phyloP scores from a whole-genome alignment of 1,140 invertebrate species.

The Camponotus vicinus region DNA sequence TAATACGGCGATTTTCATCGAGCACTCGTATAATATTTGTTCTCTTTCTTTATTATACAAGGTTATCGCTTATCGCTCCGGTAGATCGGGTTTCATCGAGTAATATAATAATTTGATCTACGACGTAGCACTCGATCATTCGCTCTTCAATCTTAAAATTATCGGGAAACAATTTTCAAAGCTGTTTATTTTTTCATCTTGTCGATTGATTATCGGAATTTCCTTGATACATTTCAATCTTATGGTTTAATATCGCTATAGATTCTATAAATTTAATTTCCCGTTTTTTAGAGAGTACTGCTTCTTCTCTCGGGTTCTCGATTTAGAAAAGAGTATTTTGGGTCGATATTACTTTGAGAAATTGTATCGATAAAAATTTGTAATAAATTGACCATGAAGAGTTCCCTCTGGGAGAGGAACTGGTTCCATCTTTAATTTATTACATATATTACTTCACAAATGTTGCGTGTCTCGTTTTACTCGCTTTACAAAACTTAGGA shows the following conservation, averaged over 20 bases:
- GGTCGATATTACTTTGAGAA: neutral
- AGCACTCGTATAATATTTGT: neutral
- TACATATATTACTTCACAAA: neutral
- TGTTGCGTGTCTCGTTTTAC: neutral
- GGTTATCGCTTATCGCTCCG: neutral
- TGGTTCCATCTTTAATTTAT: slow-evolving; percentile 5
- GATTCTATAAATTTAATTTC: neutral
- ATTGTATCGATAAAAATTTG: neutral
- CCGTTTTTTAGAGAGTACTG: neutral
- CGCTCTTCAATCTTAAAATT: neutral
- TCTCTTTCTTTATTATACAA: neutral
- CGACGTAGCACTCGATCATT: neutral
- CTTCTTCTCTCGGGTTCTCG: neutral
- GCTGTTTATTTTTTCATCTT: neutral
- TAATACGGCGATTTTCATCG: neutral
- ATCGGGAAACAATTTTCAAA: neutral
- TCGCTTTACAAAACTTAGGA: neutral
- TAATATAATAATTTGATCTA: neutral
- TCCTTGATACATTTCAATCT: neutral
- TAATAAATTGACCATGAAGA: neutral
- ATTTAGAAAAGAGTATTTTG: neutral
- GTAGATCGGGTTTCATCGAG: neutral
- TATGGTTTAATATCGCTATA: neutral
- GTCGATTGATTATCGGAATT: neutral
- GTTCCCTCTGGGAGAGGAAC: slow-evolving; percentile 25